Evolutionary conservation across 2,888 invertebrate species (phyloP), one percentile per base, ranked within the genome.

Genomic region (Drosophila flavopinicola): DNA sequence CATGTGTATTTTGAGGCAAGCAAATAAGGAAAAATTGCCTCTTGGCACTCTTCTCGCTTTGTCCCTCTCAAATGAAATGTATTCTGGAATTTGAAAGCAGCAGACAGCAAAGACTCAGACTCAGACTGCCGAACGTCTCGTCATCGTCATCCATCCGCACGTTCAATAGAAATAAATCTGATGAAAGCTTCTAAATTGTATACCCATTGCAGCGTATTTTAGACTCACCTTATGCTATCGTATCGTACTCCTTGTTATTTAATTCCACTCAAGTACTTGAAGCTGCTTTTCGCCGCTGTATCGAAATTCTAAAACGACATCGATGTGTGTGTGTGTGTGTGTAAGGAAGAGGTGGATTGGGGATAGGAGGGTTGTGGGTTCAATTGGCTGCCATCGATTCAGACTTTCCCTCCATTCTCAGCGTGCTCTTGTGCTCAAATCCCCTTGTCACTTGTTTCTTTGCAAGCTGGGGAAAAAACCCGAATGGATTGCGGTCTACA

Each of bases 151-250:
- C 20, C 27, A 23, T 25, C 11, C 38, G 27, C 78, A 80, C 76
- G 86, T 79, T 59, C 65, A 54, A 69, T 57, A 59, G 61, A 76
- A 86, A 83, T 80, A 80, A 86, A 83, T 85, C 79, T 78, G 75
- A 59, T 65, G 66, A 75, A 67, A 53, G 66, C 84, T 60, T 59
- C 59, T 56, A 85, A 83, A 82, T 85, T 79, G 76, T 83, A 78
- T 83, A n/a, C 58, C 64, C 72, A 75, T 78, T 85, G 64, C 72
- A 57, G 42, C 58, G 17, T 24, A 70, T 57, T 78, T 74, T 49
- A 20, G 30, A 49, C 58, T 63, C 59, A 66, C 66, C 78, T 64
- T 61, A 29, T 52, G 56, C 67, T 53, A 66, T 59, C 58, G 66
- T 44, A 65, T 42, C 63, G 44, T 30, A 79, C 25, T 29, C 32